Evolutionary conservation across 2,113 vertebrate species (phyloP).

Genomic region (Callopanchax toddi): DNA sequence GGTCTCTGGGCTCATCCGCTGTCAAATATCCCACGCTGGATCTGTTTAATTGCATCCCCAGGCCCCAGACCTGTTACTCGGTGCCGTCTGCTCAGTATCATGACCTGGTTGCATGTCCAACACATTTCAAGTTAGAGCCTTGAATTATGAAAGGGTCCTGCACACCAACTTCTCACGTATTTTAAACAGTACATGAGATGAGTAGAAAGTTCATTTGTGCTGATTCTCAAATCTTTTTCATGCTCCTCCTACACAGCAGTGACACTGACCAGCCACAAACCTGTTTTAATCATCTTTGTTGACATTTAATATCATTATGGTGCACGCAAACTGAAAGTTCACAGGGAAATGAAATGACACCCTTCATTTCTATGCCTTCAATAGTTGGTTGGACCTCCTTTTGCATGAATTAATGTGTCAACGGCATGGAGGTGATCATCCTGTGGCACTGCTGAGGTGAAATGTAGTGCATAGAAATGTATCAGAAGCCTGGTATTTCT

Average conservation of each 20-base stretch:
- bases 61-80: constrained; percentile 15
- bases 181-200: constrained; percentile 3
- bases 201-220: not conserved
- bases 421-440: too few relatives aligned
- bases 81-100: not conserved
- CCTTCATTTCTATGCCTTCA: too few relatives aligned
- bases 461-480: too few relatives aligned
- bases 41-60: constrained; percentile 41
- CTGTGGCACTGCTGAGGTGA: too few relatives aligned
- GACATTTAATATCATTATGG: too few relatives aligned
- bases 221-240: not conserved
- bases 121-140: constrained; percentile 26
- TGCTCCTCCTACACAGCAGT: constrained; percentile 1
- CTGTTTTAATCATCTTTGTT: not conserved
- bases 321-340: too few relatives aligned
- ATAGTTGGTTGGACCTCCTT: too few relatives aligned
- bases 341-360: too few relatives aligned
- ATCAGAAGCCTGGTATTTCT: too few relatives aligned
- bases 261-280: not conserved
- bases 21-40: constrained; percentile 34
- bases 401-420: too few relatives aligned
- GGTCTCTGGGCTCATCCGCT: constrained; percentile 27
- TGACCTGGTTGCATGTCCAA: constrained; percentile 12
- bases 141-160: constrained; percentile 14
- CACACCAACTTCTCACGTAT: constrained; percentile 3